Evolutionary conservation across 2,888 invertebrate genomes (phyloP).

Genomic region (Apocheima hispidaria): DNA sequence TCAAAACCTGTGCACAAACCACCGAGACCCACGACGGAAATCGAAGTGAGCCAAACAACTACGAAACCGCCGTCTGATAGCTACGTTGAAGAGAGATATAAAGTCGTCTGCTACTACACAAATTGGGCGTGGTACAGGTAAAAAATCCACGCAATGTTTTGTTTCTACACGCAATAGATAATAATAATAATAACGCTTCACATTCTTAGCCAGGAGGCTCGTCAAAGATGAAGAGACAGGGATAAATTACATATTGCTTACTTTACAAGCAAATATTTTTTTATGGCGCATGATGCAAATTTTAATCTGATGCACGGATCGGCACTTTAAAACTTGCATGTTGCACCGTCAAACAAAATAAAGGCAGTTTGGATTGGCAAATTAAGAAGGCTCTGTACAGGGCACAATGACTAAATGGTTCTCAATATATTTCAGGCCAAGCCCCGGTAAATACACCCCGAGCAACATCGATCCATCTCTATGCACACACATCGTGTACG

Average conservation of each 20-base stretch:
- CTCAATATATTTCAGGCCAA: slow-evolving; percentile 84
- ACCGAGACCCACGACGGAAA: slow-evolving; percentile 45
- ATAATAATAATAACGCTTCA: too few relatives aligned
- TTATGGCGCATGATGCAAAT: background rate
- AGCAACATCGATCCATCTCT: slow-evolving; percentile 93
- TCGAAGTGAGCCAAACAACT: slow-evolving; percentile 56
- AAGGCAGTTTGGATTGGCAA: background rate
- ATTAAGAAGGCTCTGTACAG: background rate
- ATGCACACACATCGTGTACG: slow-evolving; percentile 97
- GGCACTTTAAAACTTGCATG: background rate
- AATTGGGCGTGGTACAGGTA: slow-evolving; percentile 97
- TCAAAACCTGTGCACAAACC: slow-evolving; percentile 38
- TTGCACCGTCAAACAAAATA: background rate
- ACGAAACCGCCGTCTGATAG: slow-evolving; percentile 55
- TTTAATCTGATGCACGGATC: background rate
- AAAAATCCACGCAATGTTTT: slow-evolving; percentile 2
- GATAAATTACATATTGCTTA: background rate
- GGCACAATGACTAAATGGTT: background rate
- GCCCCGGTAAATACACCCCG: slow-evolving; percentile 92
- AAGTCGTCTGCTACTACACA: slow-evolving; percentile 96
- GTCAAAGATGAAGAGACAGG: too few relatives aligned
- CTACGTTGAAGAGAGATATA: slow-evolving; percentile 82
- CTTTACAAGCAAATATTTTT: background rate
- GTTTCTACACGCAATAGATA: background rate
- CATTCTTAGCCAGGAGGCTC: too few relatives aligned